Evolutionary conservation across 2,888 invertebrate genomes (phyloP).

Genomic region (Leptinotarsa peninsularis): DNA sequence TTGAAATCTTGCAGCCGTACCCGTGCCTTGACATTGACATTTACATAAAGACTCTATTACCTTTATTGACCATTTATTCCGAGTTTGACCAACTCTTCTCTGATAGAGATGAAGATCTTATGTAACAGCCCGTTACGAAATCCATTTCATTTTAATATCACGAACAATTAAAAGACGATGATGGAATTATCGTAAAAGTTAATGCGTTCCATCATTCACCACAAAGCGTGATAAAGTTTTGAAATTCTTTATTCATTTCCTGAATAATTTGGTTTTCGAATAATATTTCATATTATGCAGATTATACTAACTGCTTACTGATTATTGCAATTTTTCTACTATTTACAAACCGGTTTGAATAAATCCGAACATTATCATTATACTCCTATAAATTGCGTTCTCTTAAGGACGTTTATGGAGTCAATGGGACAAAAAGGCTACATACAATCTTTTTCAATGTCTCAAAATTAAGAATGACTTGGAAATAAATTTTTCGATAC

Average conservation of each 20-base stretch:
- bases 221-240: not conserved
- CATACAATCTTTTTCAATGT: not conserved
- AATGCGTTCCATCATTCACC: not conserved
- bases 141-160: slow-evolving; percentile 5
- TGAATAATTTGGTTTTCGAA: not conserved
- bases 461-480: too few relatives aligned
- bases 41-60: slow-evolving; percentile 39
- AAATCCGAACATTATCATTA: not conserved
- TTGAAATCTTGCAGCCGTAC: slow-evolving; percentile 23
- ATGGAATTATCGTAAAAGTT: not conserved
- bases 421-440: not conserved
- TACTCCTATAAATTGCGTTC: not conserved
- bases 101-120: slow-evolving; percentile 9
- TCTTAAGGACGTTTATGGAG: not conserved
- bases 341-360: not conserved
- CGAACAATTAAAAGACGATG: slow-evolving; percentile 13
- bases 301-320: not conserved
- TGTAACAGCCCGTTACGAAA: not conserved
- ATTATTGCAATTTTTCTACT: not conserved
- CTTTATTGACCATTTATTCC: slow-evolving; percentile 30
- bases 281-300: not conserved
- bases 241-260: not conserved
- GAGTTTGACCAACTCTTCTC: slow-evolving; percentile 36
- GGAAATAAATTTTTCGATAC: too few relatives aligned
- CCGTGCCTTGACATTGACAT: slow-evolving; percentile 45